phyloP scores from a whole-genome alignment of 1,140 invertebrate species.

The Temnothorax curvispinosus region DNA sequence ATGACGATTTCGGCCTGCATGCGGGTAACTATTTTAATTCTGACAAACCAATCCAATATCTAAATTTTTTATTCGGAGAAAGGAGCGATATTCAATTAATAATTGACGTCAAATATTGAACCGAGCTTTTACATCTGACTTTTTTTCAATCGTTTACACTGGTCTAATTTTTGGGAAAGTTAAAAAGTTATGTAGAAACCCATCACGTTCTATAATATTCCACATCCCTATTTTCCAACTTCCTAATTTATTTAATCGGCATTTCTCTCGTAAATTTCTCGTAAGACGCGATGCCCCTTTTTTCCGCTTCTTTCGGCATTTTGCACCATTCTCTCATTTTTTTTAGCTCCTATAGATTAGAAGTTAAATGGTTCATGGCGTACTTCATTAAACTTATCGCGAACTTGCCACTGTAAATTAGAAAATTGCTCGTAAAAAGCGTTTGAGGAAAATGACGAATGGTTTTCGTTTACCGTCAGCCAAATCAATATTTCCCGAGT shows the following conservation, averaged over 20 bases:
- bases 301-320: not conserved
- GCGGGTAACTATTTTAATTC: not conserved
- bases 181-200: not conserved
- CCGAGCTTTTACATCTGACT: not conserved
- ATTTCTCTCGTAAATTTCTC: not conserved
- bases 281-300: not conserved
- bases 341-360: not conserved
- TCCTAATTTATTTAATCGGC: slow-evolving; percentile 17
- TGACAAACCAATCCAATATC: not conserved
- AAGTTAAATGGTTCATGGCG: not conserved
- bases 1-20: not conserved
- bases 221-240: not conserved
- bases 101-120: not conserved
- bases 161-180: not conserved
- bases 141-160: not conserved
- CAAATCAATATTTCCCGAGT: not conserved
- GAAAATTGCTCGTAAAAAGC: not conserved
- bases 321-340: not conserved
- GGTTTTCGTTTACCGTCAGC: not conserved
- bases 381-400: not conserved
- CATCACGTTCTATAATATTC: not conserved
- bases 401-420: slow-evolving; percentile 19
- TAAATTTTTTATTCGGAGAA: not conserved
- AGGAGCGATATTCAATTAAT: not conserved
- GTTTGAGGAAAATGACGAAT: not conserved